These are phyloP conservation scores for Tubulanus polymorphus DNA, from an alignment of 2,888 invertebrate species.

Conservation along the genomic window DNA sequence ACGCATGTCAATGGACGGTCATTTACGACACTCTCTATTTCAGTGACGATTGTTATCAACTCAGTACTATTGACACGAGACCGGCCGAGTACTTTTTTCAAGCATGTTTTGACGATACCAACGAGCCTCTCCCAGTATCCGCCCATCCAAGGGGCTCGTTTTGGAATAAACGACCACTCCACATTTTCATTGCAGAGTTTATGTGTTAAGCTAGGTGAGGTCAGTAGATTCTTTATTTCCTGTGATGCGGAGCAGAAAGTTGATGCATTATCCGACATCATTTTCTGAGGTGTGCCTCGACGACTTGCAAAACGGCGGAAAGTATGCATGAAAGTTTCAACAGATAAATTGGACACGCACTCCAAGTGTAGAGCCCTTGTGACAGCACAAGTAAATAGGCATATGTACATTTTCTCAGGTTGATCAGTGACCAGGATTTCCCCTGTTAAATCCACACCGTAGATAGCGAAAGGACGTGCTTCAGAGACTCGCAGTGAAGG, in stretches of 20 bases:
- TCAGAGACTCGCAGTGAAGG: too few relatives aligned
- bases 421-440: too few relatives aligned
- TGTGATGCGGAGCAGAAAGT: constrained; percentile 1
- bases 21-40: constrained; percentile 20
- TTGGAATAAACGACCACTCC: constrained; percentile 19
- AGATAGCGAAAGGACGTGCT: too few relatives aligned
- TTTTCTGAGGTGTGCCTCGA: not conserved
- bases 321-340: constrained; percentile 2
- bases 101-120: constrained; percentile 12
- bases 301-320: constrained; percentile 5
- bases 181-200: constrained; percentile 6
- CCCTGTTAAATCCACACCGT: too few relatives aligned
- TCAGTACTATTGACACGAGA: constrained; percentile 8
- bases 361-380: constrained; percentile 6
- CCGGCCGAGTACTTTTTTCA: constrained; percentile 16
- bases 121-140: constrained; percentile 22
- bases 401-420: not conserved
- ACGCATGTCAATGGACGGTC: constrained; percentile 19
- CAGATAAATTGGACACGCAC: constrained; percentile 1
- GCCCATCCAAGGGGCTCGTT: constrained; percentile 19
- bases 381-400: constrained; percentile 4
- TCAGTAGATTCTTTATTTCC: too few relatives aligned
- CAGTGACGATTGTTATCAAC: constrained; percentile 17
- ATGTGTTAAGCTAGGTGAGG: too few relatives aligned
- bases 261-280: constrained; percentile 9